A percentile compares a stretch with the other conserved stretches of the same genome.
Evolutionary conservation across 1,140 invertebrate species (phyloP).

Genomic region (Bombus difficillimus): DNA sequence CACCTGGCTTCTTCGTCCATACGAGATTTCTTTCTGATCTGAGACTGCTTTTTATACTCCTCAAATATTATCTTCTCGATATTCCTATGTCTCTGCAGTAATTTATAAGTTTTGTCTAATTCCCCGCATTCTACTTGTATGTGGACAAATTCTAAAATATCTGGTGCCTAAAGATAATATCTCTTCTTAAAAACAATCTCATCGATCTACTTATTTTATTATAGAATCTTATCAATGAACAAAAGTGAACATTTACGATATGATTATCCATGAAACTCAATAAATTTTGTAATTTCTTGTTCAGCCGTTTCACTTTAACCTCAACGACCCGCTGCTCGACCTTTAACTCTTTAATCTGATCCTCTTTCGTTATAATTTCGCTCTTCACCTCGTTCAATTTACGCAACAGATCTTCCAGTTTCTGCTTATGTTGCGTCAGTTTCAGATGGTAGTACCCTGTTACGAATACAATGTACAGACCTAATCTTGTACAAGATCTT

Average conservation of each 20-base stretch:
- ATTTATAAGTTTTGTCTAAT: constrained; percentile 81
- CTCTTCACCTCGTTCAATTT: constrained; percentile 76
- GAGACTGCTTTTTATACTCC: background rate
- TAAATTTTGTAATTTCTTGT: constrained; percentile 74
- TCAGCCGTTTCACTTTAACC: constrained; percentile 72
- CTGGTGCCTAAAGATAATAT: constrained; percentile 77
- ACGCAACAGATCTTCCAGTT: constrained; percentile 78
- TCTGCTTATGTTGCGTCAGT: constrained; percentile 81
- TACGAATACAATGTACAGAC: background rate
- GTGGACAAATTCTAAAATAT: constrained; percentile 83
- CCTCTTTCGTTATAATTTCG: constrained; percentile 60
- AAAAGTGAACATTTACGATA: constrained; percentile 56
- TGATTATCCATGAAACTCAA: constrained; percentile 76
- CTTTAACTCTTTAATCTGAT: constrained; percentile 61
- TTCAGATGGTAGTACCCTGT: constrained; percentile 73
- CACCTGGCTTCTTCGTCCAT: no score
- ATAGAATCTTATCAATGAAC: background rate
- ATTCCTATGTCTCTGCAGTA: constrained; percentile 80
- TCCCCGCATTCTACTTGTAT: constrained; percentile 82
- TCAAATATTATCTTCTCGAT: constrained; percentile 72
- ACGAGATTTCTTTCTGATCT: background rate
- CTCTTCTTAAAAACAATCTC: background rate
- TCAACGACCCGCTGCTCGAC: constrained; percentile 55
- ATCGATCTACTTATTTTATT: background rate
- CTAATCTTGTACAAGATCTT: background rate